These are phyloP conservation scores for Cydia pomonella DNA, from an alignment of 1,140 invertebrate genomes.

Conservation along the genomic window DNA sequence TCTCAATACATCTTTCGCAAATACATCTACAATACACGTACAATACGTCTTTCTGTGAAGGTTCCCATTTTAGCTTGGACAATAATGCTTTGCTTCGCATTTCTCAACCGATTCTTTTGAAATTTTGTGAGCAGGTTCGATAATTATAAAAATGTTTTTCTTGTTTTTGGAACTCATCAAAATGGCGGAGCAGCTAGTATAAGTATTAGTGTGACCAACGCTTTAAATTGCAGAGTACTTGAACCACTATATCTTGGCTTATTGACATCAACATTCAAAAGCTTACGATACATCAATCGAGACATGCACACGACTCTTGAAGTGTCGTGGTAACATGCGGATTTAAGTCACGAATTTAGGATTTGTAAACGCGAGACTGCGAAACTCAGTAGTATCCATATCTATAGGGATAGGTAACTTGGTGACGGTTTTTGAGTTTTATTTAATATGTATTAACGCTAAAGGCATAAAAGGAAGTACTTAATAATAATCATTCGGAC, in stretches of 20 bases:
- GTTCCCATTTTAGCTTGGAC: no score
- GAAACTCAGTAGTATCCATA: neutral
- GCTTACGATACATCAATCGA: neutral
- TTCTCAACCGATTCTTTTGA: no score
- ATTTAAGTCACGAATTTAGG: constrained; percentile 2
- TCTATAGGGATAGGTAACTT: neutral
- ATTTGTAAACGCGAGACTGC: neutral
- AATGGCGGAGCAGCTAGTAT: neutral
- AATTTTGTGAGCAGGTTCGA: no score
- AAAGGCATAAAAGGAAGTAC: no score
- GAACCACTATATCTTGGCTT: neutral
- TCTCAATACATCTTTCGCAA: no score
- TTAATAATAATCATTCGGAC: no score
- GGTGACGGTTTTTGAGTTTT: neutral
- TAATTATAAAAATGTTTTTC: no score
- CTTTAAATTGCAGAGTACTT: neutral
- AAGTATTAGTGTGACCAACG: neutral
- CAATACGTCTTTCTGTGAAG: no score
- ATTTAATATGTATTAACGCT: neutral
- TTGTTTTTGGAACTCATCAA: no score
- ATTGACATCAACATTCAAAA: neutral
- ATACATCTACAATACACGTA: no score
- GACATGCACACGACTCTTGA: neutral
- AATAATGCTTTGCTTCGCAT: no score
- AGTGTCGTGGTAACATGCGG: constrained; percentile 2